A percentile compares a stretch with the other conserved stretches of the same genome.
phyloP scores from a whole-genome alignment of 2,888 invertebrate genomes.

The Spatulosminthurus flaviceps region DNA sequence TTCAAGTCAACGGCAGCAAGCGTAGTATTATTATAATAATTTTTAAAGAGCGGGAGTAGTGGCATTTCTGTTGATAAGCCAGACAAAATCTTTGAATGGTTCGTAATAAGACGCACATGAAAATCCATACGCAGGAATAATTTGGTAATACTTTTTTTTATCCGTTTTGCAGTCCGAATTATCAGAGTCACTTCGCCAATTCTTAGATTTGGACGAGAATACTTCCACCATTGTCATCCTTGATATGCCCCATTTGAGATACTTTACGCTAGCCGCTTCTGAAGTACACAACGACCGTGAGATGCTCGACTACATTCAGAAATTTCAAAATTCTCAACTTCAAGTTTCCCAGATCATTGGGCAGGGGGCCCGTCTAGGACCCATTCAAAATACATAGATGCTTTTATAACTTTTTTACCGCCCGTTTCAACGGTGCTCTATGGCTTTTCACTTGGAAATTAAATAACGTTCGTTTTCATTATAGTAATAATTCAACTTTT shows the following conservation, averaged over 20 bases:
- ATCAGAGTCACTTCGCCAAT: conserved; percentile 59
- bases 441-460: too few species aligned
- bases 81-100: too few species aligned
- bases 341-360: conserved; percentile 54
- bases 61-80: too few species aligned
- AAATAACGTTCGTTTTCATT: too few species aligned
- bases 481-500: too few species aligned
- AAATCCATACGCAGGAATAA: conserved; percentile 18
- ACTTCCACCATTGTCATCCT: conserved; percentile 56
- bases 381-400: too few species aligned
- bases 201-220: conserved; percentile 59
- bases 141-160: conserved; percentile 22
- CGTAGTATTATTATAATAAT: too few species aligned
- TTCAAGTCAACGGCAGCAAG: too few species aligned
- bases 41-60: too few species aligned
- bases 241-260: conserved; percentile 56
- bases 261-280: conserved; percentile 40
- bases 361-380: conserved; percentile 21
- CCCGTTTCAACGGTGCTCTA: too few species aligned
- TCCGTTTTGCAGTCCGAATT: conserved; percentile 56
- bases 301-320: conserved; percentile 51
- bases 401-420: too few species aligned
- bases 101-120: too few species aligned
- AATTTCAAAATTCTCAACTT: conserved; percentile 55
- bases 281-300: conserved; percentile 39